Evolutionary conservation across 35 echinoderm and acorn worm species (phyloP).

Genomic region (Anneissia japonica): DNA sequence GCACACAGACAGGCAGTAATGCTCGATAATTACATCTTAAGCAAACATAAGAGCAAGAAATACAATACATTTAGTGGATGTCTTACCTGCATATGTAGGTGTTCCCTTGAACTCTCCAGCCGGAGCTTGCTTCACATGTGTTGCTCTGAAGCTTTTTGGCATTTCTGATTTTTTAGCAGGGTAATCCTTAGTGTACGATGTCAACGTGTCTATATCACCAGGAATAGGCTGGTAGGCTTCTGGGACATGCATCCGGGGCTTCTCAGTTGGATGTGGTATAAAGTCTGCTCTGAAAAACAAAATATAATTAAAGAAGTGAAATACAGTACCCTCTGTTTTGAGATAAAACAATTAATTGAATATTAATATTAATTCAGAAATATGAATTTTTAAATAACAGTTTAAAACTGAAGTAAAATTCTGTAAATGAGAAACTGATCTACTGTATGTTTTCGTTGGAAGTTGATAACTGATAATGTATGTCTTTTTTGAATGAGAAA

Average conservation of each 20-base stretch:
- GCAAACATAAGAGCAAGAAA: neutral
- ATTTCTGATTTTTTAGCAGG: constrained; percentile 50
- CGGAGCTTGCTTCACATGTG: constrained; percentile 39
- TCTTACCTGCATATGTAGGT: constrained; percentile 86
- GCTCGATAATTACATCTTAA: no score
- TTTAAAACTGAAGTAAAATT: no score
- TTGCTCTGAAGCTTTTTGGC: constrained; percentile 42
- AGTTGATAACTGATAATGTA: no score
- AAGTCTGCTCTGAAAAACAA: constrained; percentile 54
- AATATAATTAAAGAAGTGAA: neutral
- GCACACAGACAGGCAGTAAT: no score
- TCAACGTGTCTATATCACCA: constrained; percentile 80
- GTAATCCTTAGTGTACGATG: constrained; percentile 94
- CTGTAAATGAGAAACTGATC: no score
- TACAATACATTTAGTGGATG: neutral
- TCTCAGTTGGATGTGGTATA: constrained; percentile 56
- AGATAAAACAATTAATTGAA: no score
- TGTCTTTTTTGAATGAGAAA: no score
- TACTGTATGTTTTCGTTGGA: no score
- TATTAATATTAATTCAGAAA: no score
- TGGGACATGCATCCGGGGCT: constrained; percentile 41
- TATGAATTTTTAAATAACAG: no score
- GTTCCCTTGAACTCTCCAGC: constrained; percentile 74
- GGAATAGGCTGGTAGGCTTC: constrained; percentile 60
- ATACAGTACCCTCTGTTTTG: no score